Base-by-base conservation (phyloP, 35 echinoderm and acorn worm genomes). In the Apostichopus parvimensis region DNA sequence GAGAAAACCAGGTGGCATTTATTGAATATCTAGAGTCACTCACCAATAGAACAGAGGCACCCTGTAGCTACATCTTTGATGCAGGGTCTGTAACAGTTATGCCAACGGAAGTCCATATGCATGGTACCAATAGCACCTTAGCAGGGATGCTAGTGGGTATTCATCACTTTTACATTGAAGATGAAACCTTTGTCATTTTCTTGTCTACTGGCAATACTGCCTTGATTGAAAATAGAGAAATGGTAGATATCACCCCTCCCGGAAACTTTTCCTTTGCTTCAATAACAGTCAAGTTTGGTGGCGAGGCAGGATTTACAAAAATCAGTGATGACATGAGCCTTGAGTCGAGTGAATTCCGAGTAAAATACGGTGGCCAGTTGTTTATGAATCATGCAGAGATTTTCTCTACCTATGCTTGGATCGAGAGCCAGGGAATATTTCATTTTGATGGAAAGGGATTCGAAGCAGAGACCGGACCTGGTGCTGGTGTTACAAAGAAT, bases 251-350 rank as follows among this genome's bases (percentile, higher is more conserved):
- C 8, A 98, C 96, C 24, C 83, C 93, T n/a, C 92, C 93, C 24
- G 96, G 96, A 5, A 98, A 95, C 79, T 98, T 95, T 34, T 91
- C 96, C 34, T 98, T 98, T 98, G 87, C 93, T 87, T 95, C 96
- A 75, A 66, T 98, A 17, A 95, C 96, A 9, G 88, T 98, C n/a
- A 98, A 98, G 89, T 66, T 81, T 91, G 96, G 96, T 5, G 96
- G 96, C 7, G 22, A 61, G 11, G 96, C 76, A 11, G 96, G 96
- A 5, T 98, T 98, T 88, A 8, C 77, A 72, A 82, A 73, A 75
- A 87, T 98, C 14, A 93, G 92, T 17, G 14, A 65, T 66, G 60
- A 88, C 6, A 93, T 98, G 93, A 92, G 70, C 80, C 55, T 95
- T 24, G 94, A 95, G 57, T 98, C 91, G 62, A 94, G 93, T 93